phyloP scores from a whole-genome alignment of 1,140 invertebrate genomes.

The Helicoverpa zea region DNA sequence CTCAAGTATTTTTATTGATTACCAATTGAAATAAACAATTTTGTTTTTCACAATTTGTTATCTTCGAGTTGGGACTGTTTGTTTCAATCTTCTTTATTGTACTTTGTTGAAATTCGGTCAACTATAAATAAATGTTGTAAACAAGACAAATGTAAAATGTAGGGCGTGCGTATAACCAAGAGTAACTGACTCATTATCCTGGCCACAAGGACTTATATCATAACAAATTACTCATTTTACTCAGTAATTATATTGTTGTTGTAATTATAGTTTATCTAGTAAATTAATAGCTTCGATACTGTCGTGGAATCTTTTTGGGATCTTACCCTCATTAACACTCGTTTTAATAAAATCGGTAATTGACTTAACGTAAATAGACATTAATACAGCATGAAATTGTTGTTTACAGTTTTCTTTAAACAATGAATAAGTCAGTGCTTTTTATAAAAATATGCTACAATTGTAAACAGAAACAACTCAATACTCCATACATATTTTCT shows the following conservation, averaged over 20 bases:
- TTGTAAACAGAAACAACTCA: conserved; percentile 1
- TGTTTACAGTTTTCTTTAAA: neutral
- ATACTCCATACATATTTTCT: neutral
- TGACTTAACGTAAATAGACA: neutral
- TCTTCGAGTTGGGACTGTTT: neutral
- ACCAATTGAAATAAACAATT: neutral
- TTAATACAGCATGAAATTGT: neutral
- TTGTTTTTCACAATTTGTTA: neutral
- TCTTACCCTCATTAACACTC: conserved; percentile 23
- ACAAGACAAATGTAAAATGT: conserved; percentile 29
- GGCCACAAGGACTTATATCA: conserved; percentile 20
- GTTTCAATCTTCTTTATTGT: conserved; percentile 4
- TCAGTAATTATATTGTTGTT: conserved; percentile 35
- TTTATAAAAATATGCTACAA: neutral
- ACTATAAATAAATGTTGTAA: conserved; percentile 24
- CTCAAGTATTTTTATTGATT: too few relatives aligned
- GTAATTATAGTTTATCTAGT: conserved; percentile 46
- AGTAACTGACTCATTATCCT: conserved; percentile 40
- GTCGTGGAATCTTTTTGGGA: conserved; percentile 49
- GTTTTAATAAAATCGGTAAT: neutral
- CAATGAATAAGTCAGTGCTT: conserved; percentile 6
- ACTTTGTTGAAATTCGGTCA: conserved; percentile 27
- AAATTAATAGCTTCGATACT: conserved; percentile 41
- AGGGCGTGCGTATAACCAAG: conserved; percentile 25
- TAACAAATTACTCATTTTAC: conserved; percentile 47